Percentiles rank a stretch among this genome's conserved stretches.
phyloP scores from a whole-genome alignment of 2,888 invertebrate genomes.

The Nycteola revayana region DNA sequence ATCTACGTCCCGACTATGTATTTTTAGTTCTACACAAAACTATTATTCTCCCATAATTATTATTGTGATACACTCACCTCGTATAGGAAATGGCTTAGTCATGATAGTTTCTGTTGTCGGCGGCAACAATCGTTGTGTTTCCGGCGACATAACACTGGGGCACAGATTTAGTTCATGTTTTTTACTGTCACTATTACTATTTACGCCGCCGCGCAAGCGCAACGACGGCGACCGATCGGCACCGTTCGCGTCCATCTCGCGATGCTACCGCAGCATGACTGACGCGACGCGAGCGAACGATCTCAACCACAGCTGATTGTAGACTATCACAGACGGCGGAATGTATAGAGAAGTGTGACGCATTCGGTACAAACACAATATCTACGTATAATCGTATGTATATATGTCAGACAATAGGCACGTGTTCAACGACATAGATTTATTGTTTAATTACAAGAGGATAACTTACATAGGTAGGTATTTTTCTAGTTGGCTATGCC shows the following conservation, averaged over 20 bases:
- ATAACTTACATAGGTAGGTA: too few species aligned
- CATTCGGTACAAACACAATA: not conserved
- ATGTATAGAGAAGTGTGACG: not conserved
- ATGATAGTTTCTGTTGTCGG: slow-evolving; percentile 92
- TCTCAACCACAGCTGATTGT: slow-evolving; percentile 29
- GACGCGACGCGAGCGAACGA: slow-evolving; percentile 19
- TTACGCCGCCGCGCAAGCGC: slow-evolving; percentile 71
- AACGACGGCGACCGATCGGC: slow-evolving; percentile 57
- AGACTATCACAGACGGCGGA: not conserved
- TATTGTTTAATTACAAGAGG: too few species aligned
- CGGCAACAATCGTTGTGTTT: slow-evolving; percentile 85
- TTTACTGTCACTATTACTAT: slow-evolving; percentile 57
- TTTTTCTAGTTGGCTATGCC: too few species aligned
- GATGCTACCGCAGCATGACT: slow-evolving; percentile 69
- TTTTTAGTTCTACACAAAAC: slow-evolving; percentile 47
- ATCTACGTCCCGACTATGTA: slow-evolving; percentile 38
- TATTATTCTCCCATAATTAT: slow-evolving; percentile 29
- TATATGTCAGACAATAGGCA: too few species aligned
- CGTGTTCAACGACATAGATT: too few species aligned
- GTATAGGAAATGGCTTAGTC: slow-evolving; percentile 94
- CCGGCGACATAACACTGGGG: slow-evolving; percentile 88
- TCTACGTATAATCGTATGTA: too few species aligned
- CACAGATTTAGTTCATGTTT: slow-evolving; percentile 82
- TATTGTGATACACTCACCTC: slow-evolving; percentile 78
- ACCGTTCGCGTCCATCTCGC: slow-evolving; percentile 71